phyloP scores from a whole-genome alignment of 2,797 vertebrate species.

The Morelia viridis region DNA sequence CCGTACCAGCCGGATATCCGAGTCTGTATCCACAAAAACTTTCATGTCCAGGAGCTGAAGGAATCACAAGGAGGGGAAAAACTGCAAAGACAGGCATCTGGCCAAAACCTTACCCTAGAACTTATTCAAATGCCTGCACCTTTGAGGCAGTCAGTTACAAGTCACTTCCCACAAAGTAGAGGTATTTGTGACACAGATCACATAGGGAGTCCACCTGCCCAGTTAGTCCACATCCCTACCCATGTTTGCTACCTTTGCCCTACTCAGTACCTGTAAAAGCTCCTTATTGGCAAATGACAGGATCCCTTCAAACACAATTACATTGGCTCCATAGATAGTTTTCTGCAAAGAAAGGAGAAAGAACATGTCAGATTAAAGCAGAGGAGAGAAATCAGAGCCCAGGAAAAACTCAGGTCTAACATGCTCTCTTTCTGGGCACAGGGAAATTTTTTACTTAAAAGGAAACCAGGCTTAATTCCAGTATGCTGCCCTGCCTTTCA shows the following conservation, averaged over 20 bases:
- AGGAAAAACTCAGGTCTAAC: neutral
- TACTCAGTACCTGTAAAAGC: slow-evolving; percentile 82
- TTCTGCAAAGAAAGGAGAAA: slow-evolving; percentile 75
- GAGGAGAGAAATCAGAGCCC: neutral
- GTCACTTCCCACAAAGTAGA: neutral
- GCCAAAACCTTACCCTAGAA: neutral
- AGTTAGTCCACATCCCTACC: too few relatives aligned
- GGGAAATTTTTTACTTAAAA: too few relatives aligned
- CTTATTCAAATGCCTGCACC: neutral
- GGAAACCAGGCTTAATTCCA: neutral
- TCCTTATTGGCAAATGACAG: slow-evolving; percentile 91
- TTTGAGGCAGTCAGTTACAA: neutral
- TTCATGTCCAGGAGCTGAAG: slow-evolving; percentile 94
- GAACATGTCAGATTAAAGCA: neutral
- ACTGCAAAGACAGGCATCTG: neutral
- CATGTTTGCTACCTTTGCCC: neutral
- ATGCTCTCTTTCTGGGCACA: rapidly evolving
- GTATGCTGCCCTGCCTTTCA: rapidly evolving
- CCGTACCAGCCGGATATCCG: slow-evolving; percentile 93
- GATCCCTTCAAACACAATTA: slow-evolving; percentile 92
- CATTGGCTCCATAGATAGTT: slow-evolving; percentile 89
- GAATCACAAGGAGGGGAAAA: slow-evolving; percentile 37
- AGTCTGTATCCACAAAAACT: slow-evolving; percentile 97
- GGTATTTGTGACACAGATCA: neutral
- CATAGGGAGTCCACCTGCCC: neutral